These are phyloP conservation scores for Ptychoptera albimana DNA, from an alignment of 2,888 invertebrate genomes.

Conservation along the genomic window DNA sequence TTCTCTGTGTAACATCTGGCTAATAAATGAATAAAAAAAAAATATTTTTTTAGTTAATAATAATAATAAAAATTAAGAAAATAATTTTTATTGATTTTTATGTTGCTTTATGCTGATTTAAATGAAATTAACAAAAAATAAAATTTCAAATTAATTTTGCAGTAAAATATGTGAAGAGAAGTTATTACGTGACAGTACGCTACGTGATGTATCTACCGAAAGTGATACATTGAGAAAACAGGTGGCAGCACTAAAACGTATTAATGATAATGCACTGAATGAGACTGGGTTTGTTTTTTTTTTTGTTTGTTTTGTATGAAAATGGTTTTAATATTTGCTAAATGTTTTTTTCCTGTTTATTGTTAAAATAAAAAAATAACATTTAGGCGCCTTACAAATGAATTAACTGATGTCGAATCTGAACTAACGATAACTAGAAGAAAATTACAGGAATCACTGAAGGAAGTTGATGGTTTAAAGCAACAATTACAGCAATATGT, in stretches of 20 bases:
- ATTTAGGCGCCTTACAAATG: constrained; percentile 56
- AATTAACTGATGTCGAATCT: constrained; percentile 44
- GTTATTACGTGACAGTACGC: constrained; percentile 21
- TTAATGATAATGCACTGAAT: constrained; percentile 25
- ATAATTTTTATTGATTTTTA: background rate
- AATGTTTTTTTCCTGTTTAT: background rate
- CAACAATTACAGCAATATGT: constrained; percentile 68
- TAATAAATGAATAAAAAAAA: too few species aligned
- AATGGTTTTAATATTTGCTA: background rate
- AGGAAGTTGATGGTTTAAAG: constrained; percentile 58
- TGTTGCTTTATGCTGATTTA: background rate
- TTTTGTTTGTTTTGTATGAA: background rate
- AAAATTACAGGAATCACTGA: constrained; percentile 49
- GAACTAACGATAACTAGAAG: constrained; percentile 44
- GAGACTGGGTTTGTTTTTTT: constrained; percentile 22
- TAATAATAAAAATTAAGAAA: too few species aligned
- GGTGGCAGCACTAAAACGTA: constrained; percentile 22
- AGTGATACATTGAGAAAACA: constrained; percentile 25
- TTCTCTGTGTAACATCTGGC: too few species aligned
- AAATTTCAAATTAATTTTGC: too few species aligned
- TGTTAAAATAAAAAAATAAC: background rate
- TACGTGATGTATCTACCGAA: constrained; percentile 24
- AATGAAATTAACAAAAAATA: background rate
- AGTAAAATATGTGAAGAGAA: constrained; percentile 20
- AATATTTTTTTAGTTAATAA: too few species aligned